Percentiles rank a stretch among this genome's conserved stretches.
Evolutionary conservation across 2,113 vertebrate genomes (phyloP).

Genomic region (Calidris pugnax): DNA sequence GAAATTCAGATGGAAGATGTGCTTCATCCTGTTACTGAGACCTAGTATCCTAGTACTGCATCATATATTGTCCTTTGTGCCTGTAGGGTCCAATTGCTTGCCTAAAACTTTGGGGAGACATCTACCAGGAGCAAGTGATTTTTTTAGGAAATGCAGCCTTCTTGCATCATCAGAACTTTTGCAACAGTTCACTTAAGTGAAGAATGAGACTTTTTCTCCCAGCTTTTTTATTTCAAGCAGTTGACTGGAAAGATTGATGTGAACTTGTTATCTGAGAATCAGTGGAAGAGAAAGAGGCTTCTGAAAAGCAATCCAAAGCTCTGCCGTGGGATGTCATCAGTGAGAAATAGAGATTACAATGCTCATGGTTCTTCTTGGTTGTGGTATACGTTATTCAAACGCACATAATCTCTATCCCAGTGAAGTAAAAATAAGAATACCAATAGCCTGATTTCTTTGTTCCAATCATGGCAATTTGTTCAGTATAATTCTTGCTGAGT

Average conservation of each 20-base stretch:
- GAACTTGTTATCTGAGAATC: neutral
- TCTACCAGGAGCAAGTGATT: neutral
- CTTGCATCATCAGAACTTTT: neutral
- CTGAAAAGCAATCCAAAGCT: neutral
- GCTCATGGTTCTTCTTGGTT: neutral
- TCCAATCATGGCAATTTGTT: neutral
- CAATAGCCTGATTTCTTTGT: neutral
- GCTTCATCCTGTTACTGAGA: neutral
- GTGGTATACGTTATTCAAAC: neutral
- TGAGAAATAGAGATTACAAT: neutral
- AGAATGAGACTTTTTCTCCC: neutral
- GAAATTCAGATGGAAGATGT: neutral
- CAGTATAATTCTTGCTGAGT: neutral
- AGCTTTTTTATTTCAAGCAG: neutral
- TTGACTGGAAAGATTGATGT: neutral
- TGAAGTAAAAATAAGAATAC: neutral
- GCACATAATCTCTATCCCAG: neutral
- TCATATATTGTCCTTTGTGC: neutral
- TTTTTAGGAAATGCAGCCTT: neutral
- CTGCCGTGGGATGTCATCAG: neutral
- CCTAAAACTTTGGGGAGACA: neutral
- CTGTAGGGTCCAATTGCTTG: neutral
- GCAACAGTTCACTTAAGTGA: neutral
- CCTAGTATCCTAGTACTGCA: neutral
- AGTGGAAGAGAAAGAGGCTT: neutral